phyloP scores from a whole-genome alignment of 2,888 invertebrate species.

The Cephus rjabovi region DNA sequence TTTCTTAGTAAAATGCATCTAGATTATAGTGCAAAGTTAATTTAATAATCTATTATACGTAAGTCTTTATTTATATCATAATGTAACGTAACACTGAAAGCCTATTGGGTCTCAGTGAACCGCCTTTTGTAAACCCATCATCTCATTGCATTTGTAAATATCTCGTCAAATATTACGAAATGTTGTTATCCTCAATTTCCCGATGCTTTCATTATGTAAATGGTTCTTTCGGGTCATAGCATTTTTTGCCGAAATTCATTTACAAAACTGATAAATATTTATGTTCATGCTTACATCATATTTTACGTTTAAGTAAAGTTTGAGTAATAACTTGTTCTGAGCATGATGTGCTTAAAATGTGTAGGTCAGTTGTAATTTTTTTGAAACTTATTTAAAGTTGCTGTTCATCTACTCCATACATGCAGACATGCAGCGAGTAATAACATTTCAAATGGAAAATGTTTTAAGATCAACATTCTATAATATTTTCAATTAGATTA shows the following conservation, averaged over 20 bases:
- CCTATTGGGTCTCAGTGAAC: slow-evolving; percentile 46
- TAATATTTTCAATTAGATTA: neutral
- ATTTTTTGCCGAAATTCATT: neutral
- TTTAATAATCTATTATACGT: slow-evolving; percentile 39
- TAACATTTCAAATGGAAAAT: neutral
- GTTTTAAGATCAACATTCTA: neutral
- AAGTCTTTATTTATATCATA: slow-evolving; percentile 53
- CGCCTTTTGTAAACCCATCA: slow-evolving; percentile 49
- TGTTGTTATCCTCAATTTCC: neutral
- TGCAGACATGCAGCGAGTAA: neutral
- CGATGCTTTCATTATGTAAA: neutral
- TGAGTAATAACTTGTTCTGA: neutral
- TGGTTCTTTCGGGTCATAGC: neutral
- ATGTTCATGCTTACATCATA: neutral
- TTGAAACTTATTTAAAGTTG: neutral
- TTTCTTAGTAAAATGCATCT: slow-evolving; percentile 29
- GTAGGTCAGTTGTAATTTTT: neutral
- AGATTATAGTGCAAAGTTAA: slow-evolving; percentile 20
- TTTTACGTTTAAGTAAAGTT: neutral
- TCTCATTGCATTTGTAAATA: slow-evolving; percentile 44
- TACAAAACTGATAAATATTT: neutral
- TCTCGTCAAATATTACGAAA: slow-evolving; percentile 15
- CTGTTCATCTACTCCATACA: neutral
- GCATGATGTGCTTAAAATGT: neutral
- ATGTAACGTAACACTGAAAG: slow-evolving; percentile 45